Percentiles rank a stretch among this genome's conserved stretches.
Evolutionary conservation across 2,113 vertebrate genomes (phyloP).

Genomic region (Picathartes gymnocephalus): DNA sequence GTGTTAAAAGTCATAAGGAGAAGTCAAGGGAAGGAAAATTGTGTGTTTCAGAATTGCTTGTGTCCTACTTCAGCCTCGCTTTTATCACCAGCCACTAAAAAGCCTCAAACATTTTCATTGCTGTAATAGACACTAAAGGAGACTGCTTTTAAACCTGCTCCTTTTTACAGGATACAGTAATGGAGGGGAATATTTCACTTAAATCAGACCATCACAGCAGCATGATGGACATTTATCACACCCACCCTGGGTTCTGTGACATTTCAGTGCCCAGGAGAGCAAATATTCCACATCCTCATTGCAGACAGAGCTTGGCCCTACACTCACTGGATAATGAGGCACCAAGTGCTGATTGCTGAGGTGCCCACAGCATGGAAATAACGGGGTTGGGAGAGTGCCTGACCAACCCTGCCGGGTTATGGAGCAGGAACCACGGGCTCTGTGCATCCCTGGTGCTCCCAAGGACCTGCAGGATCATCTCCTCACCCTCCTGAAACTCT

Average conservation of each 20-base stretch:
- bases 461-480: background rate
- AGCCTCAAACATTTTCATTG: background rate
- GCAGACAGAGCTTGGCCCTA: background rate
- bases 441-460: background rate
- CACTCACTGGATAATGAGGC: fast-evolving
- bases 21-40: background rate
- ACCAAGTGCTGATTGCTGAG: background rate
- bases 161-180: background rate
- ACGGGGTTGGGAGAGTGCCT: background rate
- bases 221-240: background rate
- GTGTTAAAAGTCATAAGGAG: background rate
- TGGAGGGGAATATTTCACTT: background rate
- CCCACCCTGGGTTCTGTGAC: background rate
- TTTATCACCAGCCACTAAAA: background rate
- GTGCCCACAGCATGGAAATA: background rate
- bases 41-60: background rate
- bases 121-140: background rate
- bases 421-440: background rate
- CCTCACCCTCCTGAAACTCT: background rate
- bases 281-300: fast-evolving
- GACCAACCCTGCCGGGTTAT: fast-evolving
- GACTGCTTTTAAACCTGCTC: background rate
- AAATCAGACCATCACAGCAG: background rate
- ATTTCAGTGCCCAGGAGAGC: background rate
- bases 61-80: background rate